phyloP scores from a whole-genome alignment of 30 jellyfish, hydroid and myxozoan species.

The Rhopilema esculentum region DNA sequence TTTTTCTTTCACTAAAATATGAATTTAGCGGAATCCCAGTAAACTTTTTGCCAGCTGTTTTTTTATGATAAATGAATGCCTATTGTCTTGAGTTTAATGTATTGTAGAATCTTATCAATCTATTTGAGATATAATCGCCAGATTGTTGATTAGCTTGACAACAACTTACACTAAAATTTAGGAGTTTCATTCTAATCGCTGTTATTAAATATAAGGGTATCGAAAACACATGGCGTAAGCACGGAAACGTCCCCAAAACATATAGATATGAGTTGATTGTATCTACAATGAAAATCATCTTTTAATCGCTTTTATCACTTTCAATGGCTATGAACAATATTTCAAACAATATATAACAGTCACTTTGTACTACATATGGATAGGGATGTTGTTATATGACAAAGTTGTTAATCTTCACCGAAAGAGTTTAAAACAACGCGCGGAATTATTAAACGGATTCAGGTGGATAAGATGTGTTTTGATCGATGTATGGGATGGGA shows the following conservation, averaged over 20 bases:
- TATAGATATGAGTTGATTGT: neutral
- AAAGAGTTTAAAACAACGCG: neutral
- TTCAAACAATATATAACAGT: neutral
- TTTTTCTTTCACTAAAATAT: neutral
- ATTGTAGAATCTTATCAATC: neutral
- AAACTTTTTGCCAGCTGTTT: neutral
- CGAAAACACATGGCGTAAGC: neutral
- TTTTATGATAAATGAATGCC: neutral
- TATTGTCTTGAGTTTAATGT: neutral
- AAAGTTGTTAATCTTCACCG: no score
- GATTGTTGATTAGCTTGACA: neutral
- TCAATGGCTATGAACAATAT: neutral
- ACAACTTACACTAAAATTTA: neutral
- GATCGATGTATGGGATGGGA: neutral
- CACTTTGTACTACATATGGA: neutral
- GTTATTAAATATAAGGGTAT: no score
- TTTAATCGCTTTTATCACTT: neutral
- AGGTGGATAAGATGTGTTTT: neutral
- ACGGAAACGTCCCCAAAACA: neutral
- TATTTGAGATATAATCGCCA: neutral
- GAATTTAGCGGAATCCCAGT: neutral
- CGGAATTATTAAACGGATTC: neutral
- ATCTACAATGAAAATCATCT: neutral
- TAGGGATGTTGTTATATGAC: no score
- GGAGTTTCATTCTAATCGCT: neutral